Conservation (phyloP, 2,113 vertebrate species). For the Speoplatyrhinus poulsoni region DNA sequence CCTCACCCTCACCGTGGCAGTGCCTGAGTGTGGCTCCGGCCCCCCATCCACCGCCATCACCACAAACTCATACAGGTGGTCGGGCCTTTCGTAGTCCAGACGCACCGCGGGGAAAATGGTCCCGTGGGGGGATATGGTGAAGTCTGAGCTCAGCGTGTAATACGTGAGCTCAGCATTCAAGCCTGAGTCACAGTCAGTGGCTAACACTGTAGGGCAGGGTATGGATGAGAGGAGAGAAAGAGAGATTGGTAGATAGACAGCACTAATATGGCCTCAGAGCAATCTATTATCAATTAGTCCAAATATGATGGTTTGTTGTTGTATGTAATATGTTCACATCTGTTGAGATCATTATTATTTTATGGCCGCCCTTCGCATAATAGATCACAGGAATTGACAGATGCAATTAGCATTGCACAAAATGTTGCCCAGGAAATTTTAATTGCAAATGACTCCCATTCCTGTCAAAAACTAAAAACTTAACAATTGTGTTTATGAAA, state of each 20-base stretch:
- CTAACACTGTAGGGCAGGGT: conserved; percentile 77
- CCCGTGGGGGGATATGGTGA: conserved; percentile 83
- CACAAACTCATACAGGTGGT: conserved; percentile 89
- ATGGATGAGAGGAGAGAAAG: neutral
- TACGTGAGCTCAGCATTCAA: conserved; percentile 84
- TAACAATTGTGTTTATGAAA: too few relatives aligned
- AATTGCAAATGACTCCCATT: too few relatives aligned
- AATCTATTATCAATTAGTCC: too few relatives aligned
- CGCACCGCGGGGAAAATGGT: conserved; percentile 81
- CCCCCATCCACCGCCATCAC: conserved; percentile 88
- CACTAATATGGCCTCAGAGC: too few relatives aligned
- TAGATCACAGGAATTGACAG: too few relatives aligned
- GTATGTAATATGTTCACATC: too few relatives aligned
- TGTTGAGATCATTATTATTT: too few relatives aligned
- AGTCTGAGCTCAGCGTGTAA: conserved; percentile 85
- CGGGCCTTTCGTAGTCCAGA: conserved; percentile 83
- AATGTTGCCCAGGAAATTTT: too few relatives aligned
- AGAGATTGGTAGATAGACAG: neutral
- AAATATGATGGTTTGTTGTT: too few relatives aligned
- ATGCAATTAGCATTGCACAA: too few relatives aligned
- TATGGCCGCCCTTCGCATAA: too few relatives aligned
- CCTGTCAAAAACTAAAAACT: too few relatives aligned
- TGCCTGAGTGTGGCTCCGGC: conserved; percentile 82
- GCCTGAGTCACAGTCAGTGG: conserved; percentile 86
- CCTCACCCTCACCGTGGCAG: conserved; percentile 83